Evolutionary conservation across 2,797 vertebrate genomes (phyloP).

Genomic region (Acanthis flammea): DNA sequence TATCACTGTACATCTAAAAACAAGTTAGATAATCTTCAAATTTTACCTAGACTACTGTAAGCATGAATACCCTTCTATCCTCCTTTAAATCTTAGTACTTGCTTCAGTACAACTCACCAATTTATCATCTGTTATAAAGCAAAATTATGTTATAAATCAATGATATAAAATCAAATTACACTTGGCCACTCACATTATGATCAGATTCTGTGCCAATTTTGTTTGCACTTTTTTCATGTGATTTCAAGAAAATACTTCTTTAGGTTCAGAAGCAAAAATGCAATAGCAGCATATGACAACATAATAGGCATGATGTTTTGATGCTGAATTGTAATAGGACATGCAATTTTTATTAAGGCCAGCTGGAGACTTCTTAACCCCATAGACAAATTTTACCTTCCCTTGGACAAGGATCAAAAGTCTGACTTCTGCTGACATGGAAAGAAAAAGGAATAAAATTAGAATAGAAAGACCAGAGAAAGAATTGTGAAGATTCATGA

Average conservation of each 20-base stretch:
- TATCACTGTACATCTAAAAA: not conserved
- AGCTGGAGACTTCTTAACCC: not conserved
- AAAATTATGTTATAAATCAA: not conserved
- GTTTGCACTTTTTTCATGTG: not conserved
- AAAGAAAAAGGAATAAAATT: not conserved
- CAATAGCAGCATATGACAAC: not conserved
- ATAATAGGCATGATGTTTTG: not conserved
- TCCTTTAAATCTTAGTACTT: not conserved
- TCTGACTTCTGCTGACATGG: not conserved
- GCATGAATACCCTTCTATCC: not conserved
- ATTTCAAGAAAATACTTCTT: constrained; percentile 9
- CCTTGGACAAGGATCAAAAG: not conserved
- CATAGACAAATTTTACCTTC: not conserved
- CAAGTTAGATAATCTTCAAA: not conserved
- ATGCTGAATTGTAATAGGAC: not conserved
- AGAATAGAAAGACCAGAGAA: not conserved
- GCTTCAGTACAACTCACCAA: not conserved
- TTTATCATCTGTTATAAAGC: not conserved
- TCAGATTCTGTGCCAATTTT: not conserved
- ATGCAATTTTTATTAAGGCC: not conserved
- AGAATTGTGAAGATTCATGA: not conserved
- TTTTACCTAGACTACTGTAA: not conserved
- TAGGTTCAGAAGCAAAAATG: not conserved
- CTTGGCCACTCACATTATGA: not conserved
- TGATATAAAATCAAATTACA: not conserved